phyloP scores from a whole-genome alignment of 2,113 vertebrate genomes.

The Colistium nudipinnis region DNA sequence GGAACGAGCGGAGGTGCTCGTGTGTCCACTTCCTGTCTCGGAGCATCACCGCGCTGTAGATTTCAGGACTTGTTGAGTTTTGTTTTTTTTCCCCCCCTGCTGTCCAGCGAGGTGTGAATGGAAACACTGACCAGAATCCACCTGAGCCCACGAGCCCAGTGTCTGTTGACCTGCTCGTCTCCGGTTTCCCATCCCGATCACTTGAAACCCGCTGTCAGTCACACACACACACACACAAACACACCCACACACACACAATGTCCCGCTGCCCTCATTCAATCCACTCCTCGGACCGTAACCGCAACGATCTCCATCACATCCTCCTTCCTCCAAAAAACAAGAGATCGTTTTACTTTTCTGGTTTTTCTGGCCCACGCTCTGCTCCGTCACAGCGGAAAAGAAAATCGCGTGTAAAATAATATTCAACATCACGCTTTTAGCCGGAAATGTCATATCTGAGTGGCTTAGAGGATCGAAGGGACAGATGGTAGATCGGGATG shows the following conservation, averaged over 20 bases:
- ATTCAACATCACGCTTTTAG: no score
- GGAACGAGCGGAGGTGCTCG: neutral
- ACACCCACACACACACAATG: constrained; percentile 7
- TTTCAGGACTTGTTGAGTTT: neutral
- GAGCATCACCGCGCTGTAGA: neutral
- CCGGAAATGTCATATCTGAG: no score
- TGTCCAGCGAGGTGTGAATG: constrained; percentile 63
- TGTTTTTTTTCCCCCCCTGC: neutral
- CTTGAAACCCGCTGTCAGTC: constrained; percentile 71
- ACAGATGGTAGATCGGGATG: neutral
- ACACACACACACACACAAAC: constrained; percentile 2
- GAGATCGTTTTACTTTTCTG: constrained; percentile 58
- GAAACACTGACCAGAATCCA: constrained; percentile 73
- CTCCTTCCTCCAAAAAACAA: constrained; percentile 64
- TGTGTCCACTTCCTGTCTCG: constrained; percentile 7
- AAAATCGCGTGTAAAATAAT: no score
- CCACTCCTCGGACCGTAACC: constrained; percentile 27
- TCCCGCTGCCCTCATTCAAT: constrained; percentile 44
- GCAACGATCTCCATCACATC: constrained; percentile 43
- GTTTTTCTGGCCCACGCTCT: constrained; percentile 26
- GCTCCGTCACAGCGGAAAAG: neutral
- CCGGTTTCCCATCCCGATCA: constrained; percentile 67
- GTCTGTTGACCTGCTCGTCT: constrained; percentile 64
- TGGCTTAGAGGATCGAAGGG: no score
- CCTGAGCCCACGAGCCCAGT: constrained; percentile 62